These are phyloP conservation scores for Cotesia congregata DNA, from an alignment of 2,888 invertebrate genomes.

Conservation along the genomic window DNA sequence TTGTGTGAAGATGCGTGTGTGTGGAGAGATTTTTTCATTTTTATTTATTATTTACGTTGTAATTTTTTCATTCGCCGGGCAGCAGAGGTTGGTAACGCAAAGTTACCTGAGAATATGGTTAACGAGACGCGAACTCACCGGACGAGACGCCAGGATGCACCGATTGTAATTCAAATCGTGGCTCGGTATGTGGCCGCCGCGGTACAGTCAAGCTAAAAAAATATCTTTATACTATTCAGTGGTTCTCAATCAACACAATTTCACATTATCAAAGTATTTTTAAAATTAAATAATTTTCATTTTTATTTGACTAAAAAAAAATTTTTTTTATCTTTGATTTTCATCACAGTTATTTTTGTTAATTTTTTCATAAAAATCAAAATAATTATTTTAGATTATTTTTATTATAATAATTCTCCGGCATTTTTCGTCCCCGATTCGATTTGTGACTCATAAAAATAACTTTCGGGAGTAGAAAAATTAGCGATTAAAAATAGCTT, in stretches of 20 bases:
- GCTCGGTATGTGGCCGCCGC: conserved; percentile 56
- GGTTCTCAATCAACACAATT: conserved; percentile 42
- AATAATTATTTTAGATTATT: too few species aligned
- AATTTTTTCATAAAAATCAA: too few species aligned
- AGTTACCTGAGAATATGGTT: conserved; percentile 51
- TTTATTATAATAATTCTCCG: too few species aligned
- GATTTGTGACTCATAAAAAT: too few species aligned
- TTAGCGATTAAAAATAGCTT: neutral
- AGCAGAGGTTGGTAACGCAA: conserved; percentile 38
- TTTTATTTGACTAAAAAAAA: neutral
- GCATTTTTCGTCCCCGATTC: too few species aligned
- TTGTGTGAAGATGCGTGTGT: neutral
- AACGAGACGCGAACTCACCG: conserved; percentile 59
- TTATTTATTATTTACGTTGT: conserved; percentile 22
- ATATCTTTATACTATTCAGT: conserved; percentile 38
- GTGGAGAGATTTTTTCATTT: conserved; percentile 25
- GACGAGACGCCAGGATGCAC: conserved; percentile 59
- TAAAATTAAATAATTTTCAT: neutral
- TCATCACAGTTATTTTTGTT: too few species aligned
- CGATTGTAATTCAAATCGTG: conserved; percentile 68
- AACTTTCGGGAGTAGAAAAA: neutral
- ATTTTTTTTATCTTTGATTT: conserved; percentile 3
- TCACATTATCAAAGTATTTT: neutral
- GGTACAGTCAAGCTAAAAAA: conserved; percentile 56
- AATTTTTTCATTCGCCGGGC: conserved; percentile 22